Evolutionary conservation across 2,888 invertebrate genomes (phyloP).

Genomic region (Bedellia somnulentella): DNA sequence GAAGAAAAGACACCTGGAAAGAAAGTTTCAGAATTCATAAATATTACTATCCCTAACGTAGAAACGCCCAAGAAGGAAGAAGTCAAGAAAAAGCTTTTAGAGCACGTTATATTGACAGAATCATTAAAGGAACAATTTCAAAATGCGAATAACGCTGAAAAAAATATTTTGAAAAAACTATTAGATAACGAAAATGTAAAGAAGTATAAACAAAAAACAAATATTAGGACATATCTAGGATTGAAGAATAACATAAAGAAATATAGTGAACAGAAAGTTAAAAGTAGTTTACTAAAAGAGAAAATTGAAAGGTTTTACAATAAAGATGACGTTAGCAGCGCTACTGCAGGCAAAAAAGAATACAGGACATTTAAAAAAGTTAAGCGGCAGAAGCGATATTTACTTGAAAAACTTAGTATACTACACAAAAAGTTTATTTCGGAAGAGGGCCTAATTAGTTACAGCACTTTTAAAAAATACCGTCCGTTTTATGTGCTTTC

Average conservation of each 20-base stretch:
- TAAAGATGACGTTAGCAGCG: conserved; percentile 6
- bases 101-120: conserved; percentile 3
- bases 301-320: conserved; percentile 6
- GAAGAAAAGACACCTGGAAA: conserved; percentile 3
- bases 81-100: conserved; percentile 5
- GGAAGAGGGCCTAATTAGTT: not conserved
- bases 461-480: conserved; percentile 3
- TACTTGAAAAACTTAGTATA: not conserved
- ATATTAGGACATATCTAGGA: conserved; percentile 4
- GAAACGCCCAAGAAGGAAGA: conserved; percentile 5
- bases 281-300: conserved; percentile 3
- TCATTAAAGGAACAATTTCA: conserved; percentile 2
- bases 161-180: conserved; percentile 2
- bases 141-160: conserved; percentile 4
- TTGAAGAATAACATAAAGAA: conserved; percentile 6
- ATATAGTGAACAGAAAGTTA: conserved; percentile 3
- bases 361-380: conserved; percentile 5
- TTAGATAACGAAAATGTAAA: conserved; percentile 2
- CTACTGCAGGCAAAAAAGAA: conserved; percentile 8
- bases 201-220: conserved; percentile 6
- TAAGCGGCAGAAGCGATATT: conserved; percentile 4
- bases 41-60: conserved; percentile 4
- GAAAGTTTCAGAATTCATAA: conserved; percentile 2
- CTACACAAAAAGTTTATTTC: conserved; percentile 1
- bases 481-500: conserved; percentile 3